These are phyloP conservation scores for Atta texana DNA, from an alignment of 1,140 invertebrate species.

Conservation along the genomic window DNA sequence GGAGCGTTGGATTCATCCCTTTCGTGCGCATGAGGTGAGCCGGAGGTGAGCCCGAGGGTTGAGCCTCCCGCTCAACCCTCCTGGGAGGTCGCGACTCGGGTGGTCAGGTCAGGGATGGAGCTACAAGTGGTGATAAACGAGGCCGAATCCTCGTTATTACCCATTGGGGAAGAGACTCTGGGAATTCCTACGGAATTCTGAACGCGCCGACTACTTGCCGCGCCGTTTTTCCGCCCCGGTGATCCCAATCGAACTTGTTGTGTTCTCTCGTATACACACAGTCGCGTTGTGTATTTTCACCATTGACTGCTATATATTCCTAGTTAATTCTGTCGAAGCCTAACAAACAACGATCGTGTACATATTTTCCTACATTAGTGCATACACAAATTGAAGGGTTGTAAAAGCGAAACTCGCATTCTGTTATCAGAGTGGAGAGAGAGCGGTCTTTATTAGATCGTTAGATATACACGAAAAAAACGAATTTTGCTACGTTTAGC, in stretches of 20 bases:
- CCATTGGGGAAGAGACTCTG: conserved; percentile 78
- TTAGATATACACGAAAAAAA: neutral
- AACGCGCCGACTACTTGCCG: conserved; percentile 42
- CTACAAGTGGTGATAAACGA: conserved; percentile 86
- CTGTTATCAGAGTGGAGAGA: neutral
- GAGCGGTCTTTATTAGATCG: neutral
- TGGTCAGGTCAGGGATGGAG: conserved; percentile 80
- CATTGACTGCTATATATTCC: neutral
- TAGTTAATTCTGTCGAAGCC: conserved; percentile 4
- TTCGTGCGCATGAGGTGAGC: neutral
- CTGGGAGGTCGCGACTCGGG: conserved; percentile 41
- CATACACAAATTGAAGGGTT: neutral
- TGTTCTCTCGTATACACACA: neutral
- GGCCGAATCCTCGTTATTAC: conserved; percentile 84
- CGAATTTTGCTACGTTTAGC: too few species aligned
- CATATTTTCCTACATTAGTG: conserved; percentile 15
- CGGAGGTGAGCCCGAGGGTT: conserved; percentile 31
- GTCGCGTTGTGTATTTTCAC: neutral
- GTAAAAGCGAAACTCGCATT: conserved; percentile 4
- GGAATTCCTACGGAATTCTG: conserved; percentile 73
- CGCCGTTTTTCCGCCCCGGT: conserved; percentile 48
- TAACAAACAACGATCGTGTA: neutral
- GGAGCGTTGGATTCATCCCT: conserved; percentile 56
- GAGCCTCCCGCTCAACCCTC: conserved; percentile 19
- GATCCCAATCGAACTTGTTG: conserved; percentile 44